phyloP scores from a whole-genome alignment of 1,140 invertebrate species.

The Achatina immaculata region DNA sequence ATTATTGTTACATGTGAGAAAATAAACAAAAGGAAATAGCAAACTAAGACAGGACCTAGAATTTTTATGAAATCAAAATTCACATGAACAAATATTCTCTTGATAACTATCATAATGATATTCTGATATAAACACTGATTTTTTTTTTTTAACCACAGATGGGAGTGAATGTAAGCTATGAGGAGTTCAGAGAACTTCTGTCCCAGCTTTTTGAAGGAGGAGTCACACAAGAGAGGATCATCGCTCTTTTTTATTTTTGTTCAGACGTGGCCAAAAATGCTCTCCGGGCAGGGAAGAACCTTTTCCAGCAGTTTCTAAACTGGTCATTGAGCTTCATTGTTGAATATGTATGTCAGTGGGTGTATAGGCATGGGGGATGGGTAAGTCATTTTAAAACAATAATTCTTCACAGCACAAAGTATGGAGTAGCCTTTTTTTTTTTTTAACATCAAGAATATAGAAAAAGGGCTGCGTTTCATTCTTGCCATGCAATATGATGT shows the following conservation, averaged over 20 bases:
- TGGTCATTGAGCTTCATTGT: slow-evolving; percentile 39
- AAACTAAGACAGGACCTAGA: no score
- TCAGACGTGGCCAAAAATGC: slow-evolving; percentile 69
- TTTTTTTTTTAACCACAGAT: slow-evolving; percentile 47
- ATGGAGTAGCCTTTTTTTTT: neutral
- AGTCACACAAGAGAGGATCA: slow-evolving; percentile 67
- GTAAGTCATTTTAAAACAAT: slow-evolving; percentile 14
- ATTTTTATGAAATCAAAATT: no score
- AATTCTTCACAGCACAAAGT: neutral
- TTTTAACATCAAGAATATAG: no score
- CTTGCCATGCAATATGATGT: no score
- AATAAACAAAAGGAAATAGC: no score
- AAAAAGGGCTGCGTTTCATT: neutral
- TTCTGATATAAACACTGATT: no score
- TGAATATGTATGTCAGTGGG: slow-evolving; percentile 30
- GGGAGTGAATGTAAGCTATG: slow-evolving; percentile 44
- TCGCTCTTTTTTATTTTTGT: slow-evolving; percentile 72
- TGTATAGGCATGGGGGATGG: slow-evolving; percentile 40
- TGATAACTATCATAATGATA: no score
- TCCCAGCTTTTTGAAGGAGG: slow-evolving; percentile 51
- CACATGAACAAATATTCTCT: no score
- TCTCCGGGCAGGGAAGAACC: slow-evolving; percentile 29
- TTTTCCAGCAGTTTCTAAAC: slow-evolving; percentile 20
- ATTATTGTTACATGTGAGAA: no score
- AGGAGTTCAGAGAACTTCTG: slow-evolving; percentile 54